These are phyloP conservation scores for Drosophila flavopinicola DNA, from an alignment of 2,888 invertebrate species.

Conservation along the genomic window DNA sequence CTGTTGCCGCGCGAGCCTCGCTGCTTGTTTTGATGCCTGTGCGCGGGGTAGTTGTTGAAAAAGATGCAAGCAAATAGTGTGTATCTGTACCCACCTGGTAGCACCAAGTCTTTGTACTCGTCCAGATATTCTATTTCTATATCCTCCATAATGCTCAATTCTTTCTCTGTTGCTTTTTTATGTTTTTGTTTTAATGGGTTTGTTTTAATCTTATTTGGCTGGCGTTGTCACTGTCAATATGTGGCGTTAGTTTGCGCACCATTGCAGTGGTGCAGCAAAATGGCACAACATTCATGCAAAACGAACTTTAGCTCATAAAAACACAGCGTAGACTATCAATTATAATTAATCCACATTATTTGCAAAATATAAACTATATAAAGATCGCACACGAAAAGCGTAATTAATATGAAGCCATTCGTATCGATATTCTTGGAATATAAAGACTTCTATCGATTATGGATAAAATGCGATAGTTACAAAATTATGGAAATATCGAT, in stretches of 20 bases:
- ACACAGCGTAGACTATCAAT: not conserved
- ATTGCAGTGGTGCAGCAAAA: conserved; percentile 9
- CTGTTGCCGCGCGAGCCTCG: conserved; percentile 31
- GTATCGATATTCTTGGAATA: conserved; percentile 14
- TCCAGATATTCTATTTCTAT: conserved; percentile 83
- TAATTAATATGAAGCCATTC: conserved; percentile 10
- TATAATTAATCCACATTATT: conserved; percentile 5
- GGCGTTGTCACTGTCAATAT: conserved; percentile 2
- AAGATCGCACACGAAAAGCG: conserved; percentile 24
- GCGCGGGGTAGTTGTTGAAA: not conserved
- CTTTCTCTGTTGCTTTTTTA: conserved; percentile 32
- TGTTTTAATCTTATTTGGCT: conserved; percentile 4
- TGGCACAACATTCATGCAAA: not conserved
- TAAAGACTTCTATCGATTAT: conserved; percentile 1
- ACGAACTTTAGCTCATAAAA: not conserved
- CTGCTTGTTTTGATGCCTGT: conserved; percentile 53
- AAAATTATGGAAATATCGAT: no score
- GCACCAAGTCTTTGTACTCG: conserved; percentile 82
- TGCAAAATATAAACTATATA: conserved; percentile 2
- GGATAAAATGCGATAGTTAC: not conserved
- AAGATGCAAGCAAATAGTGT: not conserved
- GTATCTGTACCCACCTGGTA: conserved; percentile 74
- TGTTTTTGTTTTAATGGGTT: conserved; percentile 13
- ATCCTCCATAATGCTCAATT: conserved; percentile 83
- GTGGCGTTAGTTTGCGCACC: conserved; percentile 10